These are phyloP conservation scores for Ariolimax columbianus DNA, from an alignment of 2,888 invertebrate species.

Conservation along the genomic window DNA sequence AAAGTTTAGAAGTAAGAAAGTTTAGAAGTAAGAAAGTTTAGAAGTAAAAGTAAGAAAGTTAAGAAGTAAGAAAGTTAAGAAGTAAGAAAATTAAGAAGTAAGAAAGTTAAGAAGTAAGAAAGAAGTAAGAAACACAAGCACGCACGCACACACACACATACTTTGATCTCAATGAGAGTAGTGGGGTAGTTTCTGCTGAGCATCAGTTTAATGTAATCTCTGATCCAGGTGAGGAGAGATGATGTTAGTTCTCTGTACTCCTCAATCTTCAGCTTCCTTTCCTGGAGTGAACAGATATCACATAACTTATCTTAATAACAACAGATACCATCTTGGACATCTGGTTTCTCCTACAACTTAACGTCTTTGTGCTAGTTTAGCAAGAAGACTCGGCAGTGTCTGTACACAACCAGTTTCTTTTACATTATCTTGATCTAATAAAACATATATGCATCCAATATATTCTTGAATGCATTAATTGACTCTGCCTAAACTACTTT, in stretches of 20 bases:
- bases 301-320: not conserved
- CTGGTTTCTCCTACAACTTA: no score
- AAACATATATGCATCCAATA: no score
- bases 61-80: not conserved
- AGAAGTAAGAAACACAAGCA: not conserved
- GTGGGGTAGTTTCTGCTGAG: conserved; percentile 93
- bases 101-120: not conserved
- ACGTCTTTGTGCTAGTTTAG: no score
- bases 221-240: conserved; percentile 92
- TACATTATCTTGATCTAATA: no score
- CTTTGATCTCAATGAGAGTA: conserved; percentile 96
- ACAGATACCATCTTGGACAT: no score
- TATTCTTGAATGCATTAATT: no score
- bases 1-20: no score
- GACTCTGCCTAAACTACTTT: no score
- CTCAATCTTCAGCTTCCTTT: conserved; percentile 88
- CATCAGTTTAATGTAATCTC: conserved; percentile 91
- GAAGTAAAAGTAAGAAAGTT: not conserved
- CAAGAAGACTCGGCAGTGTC: no score
- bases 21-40: no score
- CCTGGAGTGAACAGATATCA: conserved; percentile 58
- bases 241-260: conserved; percentile 94
- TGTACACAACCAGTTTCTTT: no score
- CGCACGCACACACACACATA: no score
- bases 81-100: not conserved